These are phyloP conservation scores for Meteorus colon DNA, from an alignment of 2,888 invertebrate species.

Conservation along the genomic window DNA sequence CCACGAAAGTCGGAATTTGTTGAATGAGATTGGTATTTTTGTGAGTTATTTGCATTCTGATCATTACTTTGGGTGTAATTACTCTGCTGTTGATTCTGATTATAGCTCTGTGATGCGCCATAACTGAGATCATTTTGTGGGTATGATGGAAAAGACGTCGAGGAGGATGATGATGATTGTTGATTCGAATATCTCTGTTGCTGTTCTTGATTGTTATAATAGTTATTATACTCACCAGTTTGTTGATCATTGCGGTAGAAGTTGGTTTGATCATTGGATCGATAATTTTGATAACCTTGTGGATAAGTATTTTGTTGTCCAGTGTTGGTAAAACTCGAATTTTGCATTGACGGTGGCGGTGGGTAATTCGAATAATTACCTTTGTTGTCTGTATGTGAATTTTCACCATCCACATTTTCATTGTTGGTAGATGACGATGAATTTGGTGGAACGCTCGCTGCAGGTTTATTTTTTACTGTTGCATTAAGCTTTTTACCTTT, in stretches of 20 bases:
- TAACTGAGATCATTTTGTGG: slow-evolving; percentile 42
- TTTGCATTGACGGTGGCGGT: slow-evolving; percentile 51
- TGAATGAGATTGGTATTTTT: slow-evolving; percentile 50
- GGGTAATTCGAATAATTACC: slow-evolving; percentile 61
- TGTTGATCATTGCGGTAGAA: slow-evolving; percentile 65
- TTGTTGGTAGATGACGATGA: slow-evolving; percentile 60
- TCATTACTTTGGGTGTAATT: slow-evolving; percentile 50
- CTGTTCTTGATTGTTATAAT: slow-evolving; percentile 64
- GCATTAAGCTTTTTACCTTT: slow-evolving; percentile 65
- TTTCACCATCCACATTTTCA: slow-evolving; percentile 55
- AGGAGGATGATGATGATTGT: slow-evolving; percentile 46
- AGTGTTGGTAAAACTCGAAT: slow-evolving; percentile 60
- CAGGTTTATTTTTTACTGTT: slow-evolving; percentile 74
- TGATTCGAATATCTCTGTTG: slow-evolving; percentile 67
- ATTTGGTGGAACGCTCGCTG: slow-evolving; percentile 76
- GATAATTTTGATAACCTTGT: slow-evolving; percentile 63
- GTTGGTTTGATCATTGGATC: slow-evolving; percentile 63
- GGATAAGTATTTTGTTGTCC: slow-evolving; percentile 56
- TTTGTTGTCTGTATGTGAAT: slow-evolving; percentile 53
- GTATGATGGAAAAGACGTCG: slow-evolving; percentile 62
- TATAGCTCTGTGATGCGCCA: slow-evolving; percentile 53
- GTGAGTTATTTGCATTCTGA: slow-evolving; percentile 40
- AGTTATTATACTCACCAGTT: slow-evolving; percentile 61
- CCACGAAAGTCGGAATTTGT: slow-evolving; percentile 58
- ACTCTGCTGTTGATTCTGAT: slow-evolving; percentile 50